A percentile compares a stretch with the other conserved stretches of the same genome.
phyloP scores from a whole-genome alignment of 1,140 invertebrate genomes.

The Propsilocerus akamusi region DNA sequence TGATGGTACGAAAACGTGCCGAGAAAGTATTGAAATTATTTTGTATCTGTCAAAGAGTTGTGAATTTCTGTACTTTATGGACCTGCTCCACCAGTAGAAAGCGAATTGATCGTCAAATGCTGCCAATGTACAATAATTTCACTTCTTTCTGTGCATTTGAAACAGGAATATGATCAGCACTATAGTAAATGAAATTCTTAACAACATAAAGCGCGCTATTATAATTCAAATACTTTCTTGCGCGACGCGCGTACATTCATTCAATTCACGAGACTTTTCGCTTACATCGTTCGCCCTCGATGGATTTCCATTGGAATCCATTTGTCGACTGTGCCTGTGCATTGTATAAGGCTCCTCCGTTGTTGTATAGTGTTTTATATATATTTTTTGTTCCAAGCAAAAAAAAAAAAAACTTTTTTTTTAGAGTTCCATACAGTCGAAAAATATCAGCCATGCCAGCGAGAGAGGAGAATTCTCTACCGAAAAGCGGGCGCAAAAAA shows the following conservation, averaged over 20 bases:
- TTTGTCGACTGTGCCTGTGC: background rate
- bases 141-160: conserved; percentile 9
- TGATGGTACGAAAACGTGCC: background rate
- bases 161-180: conserved; percentile 11
- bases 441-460: background rate
- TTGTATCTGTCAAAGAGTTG: conserved; percentile 3
- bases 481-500: too few species aligned
- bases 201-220: background rate
- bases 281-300: background rate
- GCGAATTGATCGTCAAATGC: conserved; percentile 12
- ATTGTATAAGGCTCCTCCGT: conserved; percentile 1
- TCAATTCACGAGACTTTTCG: conserved; percentile 5
- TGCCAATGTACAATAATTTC: conserved; percentile 8
- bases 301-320: background rate
- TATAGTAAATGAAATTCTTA: conserved; percentile 7
- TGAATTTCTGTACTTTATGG: conserved; percentile 18
- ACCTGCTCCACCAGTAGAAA: conserved; percentile 20
- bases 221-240: conserved; percentile 18
- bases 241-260: conserved; percentile 11
- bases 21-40: background rate
- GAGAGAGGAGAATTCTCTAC: too few species aligned
- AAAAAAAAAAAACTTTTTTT: conserved; percentile 1
- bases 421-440: background rate
- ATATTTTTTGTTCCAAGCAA: background rate
- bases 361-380: conserved; percentile 1